Base-by-base conservation (phyloP, 2,888 invertebrate genomes). In the Orthosia gothica region DNA sequence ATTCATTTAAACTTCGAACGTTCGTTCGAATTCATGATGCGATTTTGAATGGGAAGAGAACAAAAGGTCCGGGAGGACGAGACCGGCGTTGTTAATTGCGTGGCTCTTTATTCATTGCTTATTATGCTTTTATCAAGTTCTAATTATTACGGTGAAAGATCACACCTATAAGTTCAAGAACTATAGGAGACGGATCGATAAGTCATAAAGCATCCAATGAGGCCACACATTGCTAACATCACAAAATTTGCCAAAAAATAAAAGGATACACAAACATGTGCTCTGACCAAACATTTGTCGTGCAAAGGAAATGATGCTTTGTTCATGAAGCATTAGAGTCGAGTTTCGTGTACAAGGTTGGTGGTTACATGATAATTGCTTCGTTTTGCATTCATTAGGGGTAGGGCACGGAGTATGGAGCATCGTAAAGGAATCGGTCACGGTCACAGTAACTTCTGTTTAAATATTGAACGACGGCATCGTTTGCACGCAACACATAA, bases 321-420 rank as follows among this genome's bases (percentile, higher is more conserved):
- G 26, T 54, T 57, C 61, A n/a, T 13, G 49, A 68, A 50, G 13
- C 13, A 12, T 47, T 74, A 20, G 32, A 62, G 49, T 73, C 54
- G 52, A 79, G 32, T 70, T 66, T 74, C 54, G 70, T 61, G 20
- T 58, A 71, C n/a, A 68, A 82, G 75, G 63, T 65, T 73, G 64
- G 82, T 61, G 69, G 81, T 79, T 62, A 82, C 77, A 67, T 79
- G 78, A 79, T 70, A 82, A 82, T 82, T 76, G 79, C 79, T 82
- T 61, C 57, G 70, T 78, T 81, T 75, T 77, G 69, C 82, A 81
- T 81, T 79, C 49, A 84, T 75, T 81, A 75, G 20, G 52, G 50
- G 63, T 70, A 72, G 72, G 73, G 64, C 40, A 40, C 40, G 40
- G 40, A 40, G 59, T 65, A 79, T 79, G 70, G 54, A 74, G 26